Evolutionary conservation across 1,140 invertebrate species (phyloP).

Genomic region (Geopemphigus sp.): DNA sequence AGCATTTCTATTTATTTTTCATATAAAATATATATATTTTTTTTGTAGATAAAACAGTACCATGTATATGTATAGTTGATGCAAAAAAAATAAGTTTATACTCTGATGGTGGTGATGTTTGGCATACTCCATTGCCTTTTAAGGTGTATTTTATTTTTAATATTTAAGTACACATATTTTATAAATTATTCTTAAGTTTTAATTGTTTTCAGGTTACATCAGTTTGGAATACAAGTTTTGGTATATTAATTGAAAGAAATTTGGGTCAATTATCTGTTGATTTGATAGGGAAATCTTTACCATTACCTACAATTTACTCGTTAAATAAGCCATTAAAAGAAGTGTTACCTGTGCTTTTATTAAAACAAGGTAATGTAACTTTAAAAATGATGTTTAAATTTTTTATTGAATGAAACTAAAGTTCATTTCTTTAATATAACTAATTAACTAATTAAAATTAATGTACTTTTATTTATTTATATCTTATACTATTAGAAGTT

Average conservation of each 20-base stretch:
- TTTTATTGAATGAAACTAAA: too few species aligned
- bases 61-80: constrained; percentile 73
- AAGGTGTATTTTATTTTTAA: constrained; percentile 61
- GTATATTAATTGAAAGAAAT: constrained; percentile 68
- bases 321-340: constrained; percentile 85
- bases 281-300: constrained; percentile 51
- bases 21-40: background rate
- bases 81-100: constrained; percentile 75
- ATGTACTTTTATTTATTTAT: too few species aligned
- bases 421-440: too few species aligned
- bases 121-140: constrained; percentile 78
- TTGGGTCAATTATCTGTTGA: constrained; percentile 37
- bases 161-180: background rate
- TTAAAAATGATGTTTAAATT: too few species aligned
- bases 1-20: background rate
- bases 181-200: background rate
- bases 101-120: constrained; percentile 77
- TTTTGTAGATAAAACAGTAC: constrained; percentile 52
- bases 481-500: background rate
- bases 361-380: constrained; percentile 64
- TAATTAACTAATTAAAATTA: too few species aligned
- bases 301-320: constrained; percentile 72
- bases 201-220: constrained; percentile 57
- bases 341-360: constrained; percentile 75
- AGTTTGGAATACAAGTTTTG: constrained; percentile 75